Base-by-base conservation (phyloP, 2,888 invertebrate species). In the Chromoteleia sp. region DNA sequence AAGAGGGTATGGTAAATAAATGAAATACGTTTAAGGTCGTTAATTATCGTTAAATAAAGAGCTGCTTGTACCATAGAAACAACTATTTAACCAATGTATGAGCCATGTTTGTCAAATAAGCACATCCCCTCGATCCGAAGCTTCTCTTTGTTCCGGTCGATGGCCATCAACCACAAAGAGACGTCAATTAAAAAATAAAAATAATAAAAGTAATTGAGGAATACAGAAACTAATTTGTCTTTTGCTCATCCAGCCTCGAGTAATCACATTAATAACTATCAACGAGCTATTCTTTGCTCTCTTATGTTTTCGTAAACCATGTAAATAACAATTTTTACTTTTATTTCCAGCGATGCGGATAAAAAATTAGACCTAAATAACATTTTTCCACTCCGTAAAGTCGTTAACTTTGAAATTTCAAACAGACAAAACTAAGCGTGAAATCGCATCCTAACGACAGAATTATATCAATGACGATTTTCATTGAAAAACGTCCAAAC, bases 211-310 rank as follows among this genome's bases (percentile, higher is more conserved):
- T 50, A 50, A 65, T 36, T 50, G 50, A 14, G 48, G 12, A 39
- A 50, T 25, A 36, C 25, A 43, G 36, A 50, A 65, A 36, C 65
- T 21, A 33, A 65, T 65, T 65, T 65, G 30, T 33, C 33, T 41
- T 58, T 41, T 58, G 58, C 41, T 12, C 58, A 12, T 58, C 12
- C 36, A 58, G 12, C 21, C 58, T 58, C 10, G 25, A 58, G 33
- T 63, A 33, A 48, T 21, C 19, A n/a, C 48, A 48, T 48, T 63
- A 63, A 45, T 48, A 48, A 45, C 17, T 29, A 30, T 45, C 48
- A 59, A 54, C 33, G 7, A 52, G 29, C 52, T 2, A 29, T 29
- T 21, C 12, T 52, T 29, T 29, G 14, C 29, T 50, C 15, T 6
- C 3, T 41, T 14, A 41, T 14, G 1, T n/a, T 10, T 36, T 36